Evolutionary conservation across 2,113 vertebrate species (phyloP), one percentile per base, ranked within the genome.

Genomic region (Podarcis muralis): DNA sequence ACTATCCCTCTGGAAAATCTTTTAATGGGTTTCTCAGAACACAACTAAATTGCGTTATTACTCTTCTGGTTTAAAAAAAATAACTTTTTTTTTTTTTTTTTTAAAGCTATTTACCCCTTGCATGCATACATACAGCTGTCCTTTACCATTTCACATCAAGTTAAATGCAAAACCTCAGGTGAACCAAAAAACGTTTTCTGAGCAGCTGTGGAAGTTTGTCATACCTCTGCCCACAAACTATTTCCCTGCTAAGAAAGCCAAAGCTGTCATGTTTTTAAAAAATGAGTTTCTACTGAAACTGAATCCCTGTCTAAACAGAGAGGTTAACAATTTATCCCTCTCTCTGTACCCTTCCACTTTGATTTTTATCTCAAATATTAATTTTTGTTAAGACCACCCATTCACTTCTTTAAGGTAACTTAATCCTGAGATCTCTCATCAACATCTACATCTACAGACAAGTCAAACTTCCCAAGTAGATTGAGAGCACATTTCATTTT

Each of bases 321-420:
- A 96, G 93, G 94, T 94, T 94, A 94, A 91, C 93, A 86, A 96
- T 95, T 94, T 92, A 93, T 88, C 74, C 87, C 74, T 88, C 40
- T 89, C 90, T 93, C 90, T 92, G 92, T 89, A 81, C 87, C 91
- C 93, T 88, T 92, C 91, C 91, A 87, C 92, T 98, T 98, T 97
- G 98, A 98, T 98, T 98, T 83, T 97, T 98, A 97, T 98, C 95
- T 96, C 97, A 97, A 98, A 98, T 97, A 98, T 98, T 98, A 97
- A 97, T 97, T 97, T 97, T 96, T 96, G 96, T 91, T 93, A 96
- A 98, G 98, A 99, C 98, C 98, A 99, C 98, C 98, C 98, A 98
- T 96, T 95, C 94, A 96, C 93, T 94, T 96, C 97, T 97, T 97
- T 96, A 97, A 95, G 96, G 97, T 97, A 98, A 97, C 90, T 97